Percentiles rank a stretch among this genome's conserved stretches.
Conservation (phyloP, 2,888 invertebrate genomes). For the Tinea semifulvella region DNA sequence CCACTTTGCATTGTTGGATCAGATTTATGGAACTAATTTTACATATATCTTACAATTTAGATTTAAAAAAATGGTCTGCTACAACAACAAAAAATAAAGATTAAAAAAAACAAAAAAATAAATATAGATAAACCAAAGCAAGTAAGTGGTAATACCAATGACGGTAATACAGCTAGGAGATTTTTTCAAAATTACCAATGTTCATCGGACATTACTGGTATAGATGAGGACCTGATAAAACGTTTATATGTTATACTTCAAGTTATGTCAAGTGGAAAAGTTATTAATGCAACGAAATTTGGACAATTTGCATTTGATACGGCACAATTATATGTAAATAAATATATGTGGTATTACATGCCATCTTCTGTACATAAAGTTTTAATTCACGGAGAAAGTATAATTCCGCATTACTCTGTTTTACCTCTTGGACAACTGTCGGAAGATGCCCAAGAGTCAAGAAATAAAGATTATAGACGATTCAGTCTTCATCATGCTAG, state of each 20-base stretch:
- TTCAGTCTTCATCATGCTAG: conserved; percentile 15
- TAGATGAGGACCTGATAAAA: conserved; percentile 14
- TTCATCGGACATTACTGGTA: conserved; percentile 18
- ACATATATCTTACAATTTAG: conserved; percentile 11
- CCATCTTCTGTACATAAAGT: conserved; percentile 11
- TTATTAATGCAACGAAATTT: conserved; percentile 15
- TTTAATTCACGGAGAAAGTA: conserved; percentile 14
- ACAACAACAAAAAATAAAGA: neutral
- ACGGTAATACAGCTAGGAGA: conserved; percentile 18
- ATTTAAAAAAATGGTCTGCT: conserved; percentile 10
- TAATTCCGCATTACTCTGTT: conserved; percentile 12
- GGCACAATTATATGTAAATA: conserved; percentile 9
- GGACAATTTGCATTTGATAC: conserved; percentile 15
- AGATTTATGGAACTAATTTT: conserved; percentile 15
- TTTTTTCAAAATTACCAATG: conserved; percentile 17
- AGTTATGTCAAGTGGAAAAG: conserved; percentile 14
- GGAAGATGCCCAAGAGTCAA: conserved; percentile 18
- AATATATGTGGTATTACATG: conserved; percentile 4
- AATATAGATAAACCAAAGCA: conserved; percentile 11
- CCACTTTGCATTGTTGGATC: conserved; percentile 22
- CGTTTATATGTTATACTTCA: conserved; percentile 14
- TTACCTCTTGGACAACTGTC: conserved; percentile 15
- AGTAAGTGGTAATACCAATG: conserved; percentile 12
- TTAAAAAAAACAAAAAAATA: neutral
- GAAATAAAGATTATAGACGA: conserved; percentile 18